These are phyloP conservation scores for Luffia ferchaultella DNA, from an alignment of 2,888 invertebrate genomes.

Conservation along the genomic window DNA sequence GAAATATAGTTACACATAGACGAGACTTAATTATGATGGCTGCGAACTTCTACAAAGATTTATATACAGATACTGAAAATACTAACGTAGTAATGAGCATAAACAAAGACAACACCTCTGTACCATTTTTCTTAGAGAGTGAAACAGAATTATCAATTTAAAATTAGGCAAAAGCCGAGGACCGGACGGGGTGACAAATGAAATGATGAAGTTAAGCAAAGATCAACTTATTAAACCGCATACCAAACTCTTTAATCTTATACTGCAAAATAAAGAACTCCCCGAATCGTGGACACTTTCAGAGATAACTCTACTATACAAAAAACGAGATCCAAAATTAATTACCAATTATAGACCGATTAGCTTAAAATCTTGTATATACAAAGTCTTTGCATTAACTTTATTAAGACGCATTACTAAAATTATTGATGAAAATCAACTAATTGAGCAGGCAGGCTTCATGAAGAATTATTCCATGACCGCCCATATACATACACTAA, in stretches of 20 bases:
- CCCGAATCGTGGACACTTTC: not conserved
- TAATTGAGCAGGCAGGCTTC: not conserved
- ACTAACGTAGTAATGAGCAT: too few species aligned
- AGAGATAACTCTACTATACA: not conserved
- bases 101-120: too few species aligned
- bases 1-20: too few species aligned
- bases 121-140: too few species aligned
- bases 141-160: not conserved
- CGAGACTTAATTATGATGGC: too few species aligned
- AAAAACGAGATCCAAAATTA: not conserved
- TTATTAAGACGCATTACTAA: not conserved
- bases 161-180: slow-evolving; percentile 1
- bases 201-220: not conserved
- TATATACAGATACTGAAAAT: too few species aligned
- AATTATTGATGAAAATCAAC: not conserved
- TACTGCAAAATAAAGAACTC: not conserved
- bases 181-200: slow-evolving; percentile 1
- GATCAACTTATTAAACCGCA: not conserved
- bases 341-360: not conserved
- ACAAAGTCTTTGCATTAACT: not conserved
- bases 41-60: too few species aligned
- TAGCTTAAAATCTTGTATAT: not conserved
- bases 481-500: not conserved
- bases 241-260: not conserved
- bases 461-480: not conserved